Evolutionary conservation across 2,888 invertebrate genomes (phyloP), one percentile per base, ranked within the genome.

Genomic region (Ennomos quercinarius): DNA sequence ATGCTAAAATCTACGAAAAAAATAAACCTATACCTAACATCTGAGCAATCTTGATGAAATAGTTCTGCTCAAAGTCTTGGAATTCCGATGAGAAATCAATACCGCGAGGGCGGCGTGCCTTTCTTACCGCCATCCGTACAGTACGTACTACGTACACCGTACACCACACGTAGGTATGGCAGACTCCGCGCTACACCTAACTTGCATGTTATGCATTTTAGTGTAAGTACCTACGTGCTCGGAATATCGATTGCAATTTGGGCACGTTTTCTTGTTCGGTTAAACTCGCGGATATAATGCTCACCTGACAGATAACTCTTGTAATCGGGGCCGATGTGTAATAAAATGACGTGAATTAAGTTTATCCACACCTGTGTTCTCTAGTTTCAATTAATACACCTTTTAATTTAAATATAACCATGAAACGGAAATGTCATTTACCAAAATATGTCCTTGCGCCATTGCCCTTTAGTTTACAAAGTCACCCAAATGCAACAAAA

Each of bases 11-110:
- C 27, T 6, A 27, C 27, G 27, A 17, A n/a, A n/a, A n/a, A n/a
- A n/a, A n/a, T n/a, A n/a, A n/a, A n/a, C n/a, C n/a, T 17, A 17
- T 17, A 34, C 47, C 27, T 9, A 17, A 43, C 42, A 50, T 54
- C 54, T 44, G 49, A 40, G 49, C 17, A 41, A 27, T 44, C 45
- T 47, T 37, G 35, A 53, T 52, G 57, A 61, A 61, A 57, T 56
- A 50, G 13, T 50, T 49, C 37, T 27, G 27, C 27, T n/a, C 53
- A 40, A 34, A 46, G 50, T 54, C 49, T 50, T 50, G 46, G 46
- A 54, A 57, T 57, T 53, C 57, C 61, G 35, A 41, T 47, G 50
- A 50, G 61, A 61, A 61, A 61, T 61, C 61, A 61, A 54, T 61
- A 61, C 43, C 38, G 42, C 57, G 50, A 37, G 13, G 13, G n/a